Evolutionary conservation across 2,797 vertebrate genomes (phyloP), one percentile per base, ranked within the genome.

Genomic region (Gymnothorax javanicus): DNA sequence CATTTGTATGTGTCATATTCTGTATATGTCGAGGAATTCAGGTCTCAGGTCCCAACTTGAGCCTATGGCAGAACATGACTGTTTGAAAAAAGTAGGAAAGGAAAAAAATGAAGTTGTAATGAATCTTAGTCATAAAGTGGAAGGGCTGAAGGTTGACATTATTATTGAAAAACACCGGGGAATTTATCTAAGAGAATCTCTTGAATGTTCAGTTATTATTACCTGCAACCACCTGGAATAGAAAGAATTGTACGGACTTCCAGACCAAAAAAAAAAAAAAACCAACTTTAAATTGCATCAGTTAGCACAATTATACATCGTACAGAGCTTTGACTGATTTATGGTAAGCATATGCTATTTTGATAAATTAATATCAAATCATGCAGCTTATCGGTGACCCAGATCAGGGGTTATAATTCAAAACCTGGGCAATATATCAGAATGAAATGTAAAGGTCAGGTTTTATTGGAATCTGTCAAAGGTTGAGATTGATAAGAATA

Each of bases 381-480:
- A 86, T 79, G 52, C 64, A 90, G 89, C 89, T 90, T 92, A 92
- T 92, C 91, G 59, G 86, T 92, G 92, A 93, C 91, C 92, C 91
- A 92, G 92, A 92, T 92, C 91, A 87, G 69, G 64, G 89, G 91
- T 91, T 92, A 92, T 92, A 91, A 92, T 90, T 92, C 92, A 92
- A 91, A 89, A 89, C 91, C 85, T 86, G 86, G 83, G 85, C 86
- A 88, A 90, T 90, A 89, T 87, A 92, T 89, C 88, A 90, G 67
- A 8, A 62, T 87, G 84, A 92, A 91, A 92, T 91, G 91, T 90
- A 93, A 93, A 93, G 92, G 92, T 93, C 92, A 93, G 82, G 89
- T 88, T 92, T 93, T 93, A 93, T 93, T 93, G 92, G 92, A 92
- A 93, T 91, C 90, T 93, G 91, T 92, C 92, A 92, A 56, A 85